Base-by-base conservation (phyloP, 2,888 invertebrate species). In the Ametastegia equiseti region DNA sequence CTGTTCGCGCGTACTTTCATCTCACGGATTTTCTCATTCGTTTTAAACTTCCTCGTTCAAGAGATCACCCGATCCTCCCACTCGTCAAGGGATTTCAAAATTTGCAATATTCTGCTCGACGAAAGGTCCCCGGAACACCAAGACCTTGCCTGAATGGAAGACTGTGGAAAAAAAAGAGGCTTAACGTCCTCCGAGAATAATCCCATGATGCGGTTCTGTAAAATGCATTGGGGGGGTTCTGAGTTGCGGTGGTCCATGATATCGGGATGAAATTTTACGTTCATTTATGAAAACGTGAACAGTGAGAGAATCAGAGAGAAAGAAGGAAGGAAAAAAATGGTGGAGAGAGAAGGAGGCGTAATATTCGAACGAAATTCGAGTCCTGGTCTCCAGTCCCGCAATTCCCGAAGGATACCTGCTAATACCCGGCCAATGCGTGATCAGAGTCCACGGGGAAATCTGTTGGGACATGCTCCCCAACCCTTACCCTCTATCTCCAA, bases 371-470 rank as follows among this genome's bases (percentile, higher is more conserved):
- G 78, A 78, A 60, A 78, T 63, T 60, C 78, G 78, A 78, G 78
- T 57, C 78, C 60, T 78, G 39, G 60, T 78, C 78, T 57, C 60
- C 60, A 63, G 78, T 78, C 78, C 78, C 80, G 80, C 82, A 69
- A 81, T 81, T 81, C 87, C 87, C 87, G 84, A 75, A 87, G 86
- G 87, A 84, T 83, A 85, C 84, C 77, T 83, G 87, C 86, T 88
- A 87, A 88, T 88, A 87, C 87, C 87, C 86, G 86, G 84, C 86
- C 87, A 88, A 87, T 87, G 88, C 88, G 88, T 90, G 88, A 91
- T 91, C 89, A 88, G 87, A 87, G 88, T 88, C 90, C 89, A 73
- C 84, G 81, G 91, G 90, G 91, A 91, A 90, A 91, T 91, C 89
- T 89, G 88, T 79, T 86, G 83, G 87, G 86, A 90, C 88, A 89